Conservation (phyloP, 1,140 invertebrate species). For the Calosoma granatense region DNA sequence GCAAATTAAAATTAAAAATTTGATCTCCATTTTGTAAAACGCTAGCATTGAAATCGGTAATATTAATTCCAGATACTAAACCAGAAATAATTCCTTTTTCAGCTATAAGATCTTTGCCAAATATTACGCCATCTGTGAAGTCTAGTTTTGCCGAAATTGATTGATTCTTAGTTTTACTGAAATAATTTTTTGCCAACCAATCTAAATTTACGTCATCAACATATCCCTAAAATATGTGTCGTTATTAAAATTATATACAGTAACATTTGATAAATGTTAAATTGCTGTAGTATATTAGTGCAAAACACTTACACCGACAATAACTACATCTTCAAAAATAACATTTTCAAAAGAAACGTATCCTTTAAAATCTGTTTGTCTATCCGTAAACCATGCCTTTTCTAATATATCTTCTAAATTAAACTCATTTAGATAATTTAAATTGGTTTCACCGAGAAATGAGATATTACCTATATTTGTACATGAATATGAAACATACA, state of each 20-base stretch:
- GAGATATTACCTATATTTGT: slow-evolving; percentile 20
- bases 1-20: slow-evolving; percentile 22
- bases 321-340: slow-evolving; percentile 21
- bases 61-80: slow-evolving; percentile 20
- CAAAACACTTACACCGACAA: slow-evolving; percentile 22
- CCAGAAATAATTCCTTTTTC: slow-evolving; percentile 16
- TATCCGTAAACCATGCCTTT: slow-evolving; percentile 26
- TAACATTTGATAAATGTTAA: too few relatives aligned
- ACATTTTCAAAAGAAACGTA: slow-evolving; percentile 19
- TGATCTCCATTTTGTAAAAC: slow-evolving; percentile 26
- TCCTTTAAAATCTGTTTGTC: slow-evolving; percentile 15
- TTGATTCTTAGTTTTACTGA: slow-evolving; percentile 29
- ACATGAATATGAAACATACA: neutral
- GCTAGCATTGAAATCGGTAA: slow-evolving; percentile 21
- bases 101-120: slow-evolving; percentile 20
- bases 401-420: slow-evolving; percentile 17
- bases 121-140: slow-evolving; percentile 21
- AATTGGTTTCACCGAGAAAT: slow-evolving; percentile 23
- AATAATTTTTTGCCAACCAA: slow-evolving; percentile 25
- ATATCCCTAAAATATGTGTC: slow-evolving; percentile 21
- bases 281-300: too few relatives aligned
- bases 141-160: slow-evolving; percentile 19
- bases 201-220: slow-evolving; percentile 23
- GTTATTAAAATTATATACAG: too few relatives aligned
- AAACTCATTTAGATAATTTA: slow-evolving; percentile 18